Evolutionary conservation across 2,888 invertebrate genomes (phyloP).

Genomic region (Amiota mariae): DNA sequence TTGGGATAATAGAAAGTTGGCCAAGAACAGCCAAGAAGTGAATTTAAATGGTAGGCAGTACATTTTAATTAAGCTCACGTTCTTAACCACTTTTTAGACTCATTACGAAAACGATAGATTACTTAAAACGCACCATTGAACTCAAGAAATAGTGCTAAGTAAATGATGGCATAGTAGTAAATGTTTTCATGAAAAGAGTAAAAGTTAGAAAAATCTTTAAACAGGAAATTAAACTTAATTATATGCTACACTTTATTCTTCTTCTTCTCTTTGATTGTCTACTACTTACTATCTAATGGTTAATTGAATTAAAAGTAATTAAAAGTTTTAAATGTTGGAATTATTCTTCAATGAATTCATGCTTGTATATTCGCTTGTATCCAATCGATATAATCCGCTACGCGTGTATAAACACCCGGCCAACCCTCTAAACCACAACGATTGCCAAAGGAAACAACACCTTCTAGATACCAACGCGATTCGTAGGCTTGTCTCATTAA

Average conservation of each 20-base stretch:
- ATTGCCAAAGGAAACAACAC: conserved; percentile 76
- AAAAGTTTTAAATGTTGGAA: background rate
- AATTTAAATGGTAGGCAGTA: background rate
- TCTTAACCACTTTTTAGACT: conserved; percentile 4
- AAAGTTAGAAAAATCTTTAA: background rate
- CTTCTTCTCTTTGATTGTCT: background rate
- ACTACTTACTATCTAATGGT: background rate
- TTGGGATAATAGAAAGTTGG: conserved; percentile 48
- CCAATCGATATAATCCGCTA: conserved; percentile 80
- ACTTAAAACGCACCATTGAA: conserved; percentile 55
- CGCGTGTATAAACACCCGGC: conserved; percentile 82
- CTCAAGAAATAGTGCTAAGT: conserved; percentile 58
- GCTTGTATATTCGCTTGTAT: conserved; percentile 75
- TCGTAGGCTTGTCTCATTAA: conserved; percentile 72
- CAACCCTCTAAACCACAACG: conserved; percentile 75
- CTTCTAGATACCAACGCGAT: conserved; percentile 68
- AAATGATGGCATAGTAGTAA: conserved; percentile 42
- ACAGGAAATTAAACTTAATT: conserved; percentile 36
- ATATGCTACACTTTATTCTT: conserved; percentile 35
- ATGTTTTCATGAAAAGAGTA: background rate
- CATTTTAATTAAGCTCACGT: conserved; percentile 63
- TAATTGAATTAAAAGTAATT: background rate
- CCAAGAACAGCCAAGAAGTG: background rate
- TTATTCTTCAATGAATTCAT: conserved; percentile 52
- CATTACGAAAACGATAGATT: conserved; percentile 53